A percentile compares a stretch with the other conserved stretches of the same genome.
These are phyloP conservation scores for Phyllopteryx taeniolatus DNA, from an alignment of 2,113 vertebrate species.

Conservation along the genomic window DNA sequence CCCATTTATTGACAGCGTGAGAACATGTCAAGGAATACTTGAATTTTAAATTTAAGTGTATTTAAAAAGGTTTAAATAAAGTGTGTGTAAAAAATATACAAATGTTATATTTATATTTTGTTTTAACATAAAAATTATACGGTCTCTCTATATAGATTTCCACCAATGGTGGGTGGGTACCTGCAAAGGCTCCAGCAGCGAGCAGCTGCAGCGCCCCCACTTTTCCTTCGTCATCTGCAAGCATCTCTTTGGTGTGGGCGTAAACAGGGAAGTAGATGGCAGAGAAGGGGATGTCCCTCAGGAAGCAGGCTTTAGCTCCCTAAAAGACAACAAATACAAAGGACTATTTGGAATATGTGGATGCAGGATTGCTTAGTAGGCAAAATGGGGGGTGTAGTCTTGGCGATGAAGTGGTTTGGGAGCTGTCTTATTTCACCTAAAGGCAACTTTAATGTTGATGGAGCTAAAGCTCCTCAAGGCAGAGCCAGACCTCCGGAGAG, in stretches of 20 bases:
- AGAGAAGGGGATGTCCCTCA: constrained; percentile 98
- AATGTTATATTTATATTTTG: too few relatives aligned
- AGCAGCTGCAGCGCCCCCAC: constrained; percentile 88
- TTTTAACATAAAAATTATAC: too few relatives aligned
- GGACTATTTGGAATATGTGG: constrained; percentile 7
- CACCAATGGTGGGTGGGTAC: constrained; percentile 48
- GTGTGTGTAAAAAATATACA: too few relatives aligned
- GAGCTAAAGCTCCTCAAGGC: constrained; percentile 53
- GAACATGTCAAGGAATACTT: too few relatives aligned
- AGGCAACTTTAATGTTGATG: constrained; percentile 43
- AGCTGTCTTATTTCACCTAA: constrained; percentile 45
- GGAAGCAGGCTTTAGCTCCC: constrained; percentile 97
- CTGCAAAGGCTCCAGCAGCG: constrained; percentile 90
- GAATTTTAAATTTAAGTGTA: too few relatives aligned
- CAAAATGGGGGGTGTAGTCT: constrained; percentile 31
- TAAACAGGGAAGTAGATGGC: constrained; percentile 97
- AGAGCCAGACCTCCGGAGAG: constrained; percentile 39
- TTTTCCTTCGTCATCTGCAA: constrained; percentile 85
- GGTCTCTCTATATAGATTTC: too few relatives aligned
- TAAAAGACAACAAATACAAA: constrained; percentile 53
- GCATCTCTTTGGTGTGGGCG: constrained; percentile 84
- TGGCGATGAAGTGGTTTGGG: constrained; percentile 40
- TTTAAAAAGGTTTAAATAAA: too few relatives aligned
- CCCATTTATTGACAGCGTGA: too few relatives aligned
- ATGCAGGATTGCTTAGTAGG: constrained; percentile 6